These are phyloP conservation scores for Archips crataeganus DNA, from an alignment of 2,888 invertebrate species.

Conservation along the genomic window DNA sequence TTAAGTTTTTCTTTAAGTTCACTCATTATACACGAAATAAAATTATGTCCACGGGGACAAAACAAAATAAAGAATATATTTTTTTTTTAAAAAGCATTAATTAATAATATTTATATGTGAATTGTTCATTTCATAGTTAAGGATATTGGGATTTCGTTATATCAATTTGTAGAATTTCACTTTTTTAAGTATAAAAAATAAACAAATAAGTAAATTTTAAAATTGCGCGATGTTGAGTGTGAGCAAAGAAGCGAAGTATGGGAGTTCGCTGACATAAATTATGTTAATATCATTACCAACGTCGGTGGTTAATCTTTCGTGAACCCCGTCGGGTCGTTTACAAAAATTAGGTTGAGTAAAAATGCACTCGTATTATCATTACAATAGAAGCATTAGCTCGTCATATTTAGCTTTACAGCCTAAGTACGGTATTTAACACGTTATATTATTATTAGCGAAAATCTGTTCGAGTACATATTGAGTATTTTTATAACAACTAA, in stretches of 20 bases:
- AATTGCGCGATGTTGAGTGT: background rate
- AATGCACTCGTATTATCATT: slow-evolving; percentile 76
- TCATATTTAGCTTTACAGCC: slow-evolving; percentile 32
- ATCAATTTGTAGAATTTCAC: too few relatives aligned
- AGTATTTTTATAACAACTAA: background rate
- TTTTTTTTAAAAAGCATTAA: too few relatives aligned
- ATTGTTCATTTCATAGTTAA: too few relatives aligned
- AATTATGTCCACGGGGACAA: too few relatives aligned
- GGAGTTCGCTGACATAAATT: slow-evolving; percentile 50
- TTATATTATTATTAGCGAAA: background rate
- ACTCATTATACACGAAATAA: too few relatives aligned
- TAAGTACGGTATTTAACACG: background rate
- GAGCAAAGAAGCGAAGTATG: slow-evolving; percentile 3
- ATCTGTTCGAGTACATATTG: background rate
- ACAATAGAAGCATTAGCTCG: slow-evolving; percentile 71
- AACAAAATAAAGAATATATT: too few relatives aligned
- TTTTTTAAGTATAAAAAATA: too few relatives aligned
- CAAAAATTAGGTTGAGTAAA: slow-evolving; percentile 75
- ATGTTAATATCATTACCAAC: slow-evolving; percentile 67
- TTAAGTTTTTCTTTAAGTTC: too few relatives aligned
- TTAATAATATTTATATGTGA: too few relatives aligned
- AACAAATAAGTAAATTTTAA: background rate
- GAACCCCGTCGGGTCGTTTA: slow-evolving; percentile 73
- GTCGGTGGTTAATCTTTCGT: slow-evolving; percentile 81
- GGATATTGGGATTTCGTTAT: too few relatives aligned